phyloP scores from a whole-genome alignment of 2,113 vertebrate species.

The Guaruba guarouba region DNA sequence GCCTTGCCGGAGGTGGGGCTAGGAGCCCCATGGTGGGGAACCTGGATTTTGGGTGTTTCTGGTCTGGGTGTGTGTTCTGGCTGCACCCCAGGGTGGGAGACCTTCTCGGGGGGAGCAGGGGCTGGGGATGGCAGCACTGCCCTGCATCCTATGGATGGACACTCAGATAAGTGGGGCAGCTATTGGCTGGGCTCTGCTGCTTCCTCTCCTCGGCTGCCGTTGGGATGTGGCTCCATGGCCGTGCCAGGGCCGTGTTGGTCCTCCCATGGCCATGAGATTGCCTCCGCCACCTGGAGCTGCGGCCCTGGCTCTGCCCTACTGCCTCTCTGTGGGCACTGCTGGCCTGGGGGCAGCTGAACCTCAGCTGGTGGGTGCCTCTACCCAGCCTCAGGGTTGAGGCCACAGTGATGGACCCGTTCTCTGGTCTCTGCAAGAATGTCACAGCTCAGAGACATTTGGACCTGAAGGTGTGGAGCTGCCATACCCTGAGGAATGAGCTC shows the following conservation, averaged over 20 bases:
- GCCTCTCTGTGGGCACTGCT: not conserved
- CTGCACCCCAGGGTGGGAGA: not conserved
- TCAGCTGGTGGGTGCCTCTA: not conserved
- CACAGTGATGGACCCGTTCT: rapidly evolving
- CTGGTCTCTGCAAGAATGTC: slow-evolving; percentile 81
- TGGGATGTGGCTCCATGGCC: not conserved
- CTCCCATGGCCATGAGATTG: slow-evolving; percentile 36
- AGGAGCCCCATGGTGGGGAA: rapidly evolving
- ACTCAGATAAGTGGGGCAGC: rapidly evolving
- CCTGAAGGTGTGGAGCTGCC: slow-evolving; percentile 94
- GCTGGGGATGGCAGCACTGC: not conserved
- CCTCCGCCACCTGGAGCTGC: not conserved
- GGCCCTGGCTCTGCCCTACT: not conserved
- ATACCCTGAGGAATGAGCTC: slow-evolving; percentile 90
- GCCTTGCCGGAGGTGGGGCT: rapidly evolving
- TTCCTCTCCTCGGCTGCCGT: rapidly evolving
- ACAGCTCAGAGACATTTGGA: slow-evolving; percentile 91
- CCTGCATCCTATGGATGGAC: rapidly evolving
- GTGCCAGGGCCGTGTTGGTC: not conserved
- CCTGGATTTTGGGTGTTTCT: rapidly evolving
- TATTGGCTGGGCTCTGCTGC: rapidly evolving
- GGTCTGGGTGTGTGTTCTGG: rapidly evolving
- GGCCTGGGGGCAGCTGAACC: not conserved
- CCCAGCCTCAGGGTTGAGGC: not conserved
- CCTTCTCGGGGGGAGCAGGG: not conserved